These are phyloP conservation scores for Toxotes lorentzi DNA, from an alignment of 2,797 vertebrate genomes.

Conservation along the genomic window DNA sequence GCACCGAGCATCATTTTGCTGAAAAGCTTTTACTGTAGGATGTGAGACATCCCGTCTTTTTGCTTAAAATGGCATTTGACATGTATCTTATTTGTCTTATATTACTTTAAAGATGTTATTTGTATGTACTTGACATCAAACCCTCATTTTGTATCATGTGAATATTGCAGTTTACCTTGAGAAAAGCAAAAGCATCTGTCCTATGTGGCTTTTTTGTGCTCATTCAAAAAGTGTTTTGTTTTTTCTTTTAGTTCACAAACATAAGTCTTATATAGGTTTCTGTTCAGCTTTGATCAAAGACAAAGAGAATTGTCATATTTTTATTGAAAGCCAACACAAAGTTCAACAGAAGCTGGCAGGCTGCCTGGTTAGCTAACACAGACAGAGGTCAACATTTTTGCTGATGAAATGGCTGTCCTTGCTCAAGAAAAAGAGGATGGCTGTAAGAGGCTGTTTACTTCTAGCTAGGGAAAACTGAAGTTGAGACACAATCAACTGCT, in stretches of 20 bases:
- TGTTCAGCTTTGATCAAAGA: not conserved
- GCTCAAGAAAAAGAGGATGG: slow-evolving; percentile 43
- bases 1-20: slow-evolving; percentile 2
- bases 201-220: slow-evolving; percentile 4
- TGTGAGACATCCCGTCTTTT: not conserved
- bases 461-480: slow-evolving; percentile 36
- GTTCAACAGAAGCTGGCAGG: slow-evolving; percentile 31
- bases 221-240: not conserved
- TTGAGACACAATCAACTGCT: slow-evolving; percentile 17
- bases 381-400: slow-evolving; percentile 19
- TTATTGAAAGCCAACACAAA: slow-evolving; percentile 10
- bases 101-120: not conserved
- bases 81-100: not conserved
- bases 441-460: slow-evolving; percentile 6
- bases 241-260: not conserved
- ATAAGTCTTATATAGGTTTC: too few species aligned
- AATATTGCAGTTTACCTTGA: not conserved
- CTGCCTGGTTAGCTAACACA: not conserved
- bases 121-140: not conserved
- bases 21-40: not conserved
- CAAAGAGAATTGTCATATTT: not conserved
- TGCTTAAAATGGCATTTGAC: not conserved
- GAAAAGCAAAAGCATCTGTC: not conserved
- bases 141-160: not conserved
- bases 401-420: slow-evolving; percentile 54